Evolutionary conservation across 2,888 invertebrate genomes (phyloP), one percentile per base, ranked within the genome.

Genomic region (Unio pictorum): DNA sequence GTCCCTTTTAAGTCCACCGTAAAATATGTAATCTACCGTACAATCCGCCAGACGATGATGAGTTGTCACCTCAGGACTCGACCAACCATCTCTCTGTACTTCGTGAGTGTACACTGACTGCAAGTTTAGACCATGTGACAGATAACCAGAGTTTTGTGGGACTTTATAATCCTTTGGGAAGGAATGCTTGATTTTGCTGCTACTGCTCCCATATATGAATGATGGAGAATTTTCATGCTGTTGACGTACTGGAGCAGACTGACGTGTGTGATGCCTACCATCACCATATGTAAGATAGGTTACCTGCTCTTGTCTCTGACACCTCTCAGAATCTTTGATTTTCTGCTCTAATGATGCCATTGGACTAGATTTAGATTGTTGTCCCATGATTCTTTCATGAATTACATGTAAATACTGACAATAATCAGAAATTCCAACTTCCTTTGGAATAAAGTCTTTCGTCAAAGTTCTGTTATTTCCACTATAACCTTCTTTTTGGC

Each of bases 21-120:
- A 96, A 89, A 97, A 96, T 73, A 98, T 96, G 87, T 97, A 97
- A 91, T 98, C 98, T 0, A 98, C 97, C 0, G 83, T 84, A 60
- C 81, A 81, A 8, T 78, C 79, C 8, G 94, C 94, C 67, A 94
- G 90, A 94, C 95, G 95, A 67, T 97, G 97, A 88, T 92, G 93
- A 0, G 96, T 96, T 7, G 96, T 95, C 0, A 93, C 95, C 85
- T 94, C 94, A 0, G 68, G 71, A 62, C 90, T 89, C 2, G 90
- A 91, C 26, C 91, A 86, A 0, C 71, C 69, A 15, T 72, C 65
- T 11, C 79, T 71, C 57, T 81, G 81, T 69, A 74, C 79, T 60
- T 67, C 73, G 82, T 93, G 93, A 54, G 91, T 87, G 87, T 96
- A 96, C 0, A 93, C 94, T 4, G 95, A 95, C 55, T 90, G 86